Base-by-base conservation (phyloP, 1,140 invertebrate genomes). In the Diprion similis region DNA sequence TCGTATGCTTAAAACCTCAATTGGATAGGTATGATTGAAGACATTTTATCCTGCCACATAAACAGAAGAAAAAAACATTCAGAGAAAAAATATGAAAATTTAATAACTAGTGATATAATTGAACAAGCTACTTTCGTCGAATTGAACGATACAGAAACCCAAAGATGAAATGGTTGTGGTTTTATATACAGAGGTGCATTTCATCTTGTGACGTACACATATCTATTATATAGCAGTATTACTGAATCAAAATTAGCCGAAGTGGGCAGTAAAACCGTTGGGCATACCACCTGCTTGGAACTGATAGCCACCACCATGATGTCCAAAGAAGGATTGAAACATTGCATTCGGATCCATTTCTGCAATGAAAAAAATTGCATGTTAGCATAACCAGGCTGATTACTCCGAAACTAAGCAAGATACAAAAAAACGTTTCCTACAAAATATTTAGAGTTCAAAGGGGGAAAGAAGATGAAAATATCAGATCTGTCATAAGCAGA, bases 321-420 rank as follows among this genome's bases (percentile, higher is more conserved):
- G 90, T 64, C 89, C 89, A 83, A 95, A 96, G 89, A 95, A 95
- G 7, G 92, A 89, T 84, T 95, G 93, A 89, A 96, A 96, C 77
- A 95, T 92, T 78, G 92, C 89, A 76, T 92, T 93, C 1, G 94
- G 92, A 85, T 95, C 94, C 76, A 95, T 91, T 87, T 93, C 91
- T 93, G 89, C 74, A 91, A 91, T 79, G 79, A 82, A 81, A 76
- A 9, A 48, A 73, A 37, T 37, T 37, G 6, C 24, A 6, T 37
- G 24, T 37, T 37, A 37, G 24, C 24, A 37, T 37, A 37, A 37
- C 24, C 24, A 37, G 24, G 24, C 24, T 6, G 24, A 37, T 37
- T 37, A 37, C 24, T 37, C 13, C 24, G 10, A 48, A 8, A 65
- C 46, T 66, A 47, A 0, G 17, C 64, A 70, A 65, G 72, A 59